phyloP scores from a whole-genome alignment of 2,113 vertebrate genomes.

The Ceuthmochares aereus region DNA sequence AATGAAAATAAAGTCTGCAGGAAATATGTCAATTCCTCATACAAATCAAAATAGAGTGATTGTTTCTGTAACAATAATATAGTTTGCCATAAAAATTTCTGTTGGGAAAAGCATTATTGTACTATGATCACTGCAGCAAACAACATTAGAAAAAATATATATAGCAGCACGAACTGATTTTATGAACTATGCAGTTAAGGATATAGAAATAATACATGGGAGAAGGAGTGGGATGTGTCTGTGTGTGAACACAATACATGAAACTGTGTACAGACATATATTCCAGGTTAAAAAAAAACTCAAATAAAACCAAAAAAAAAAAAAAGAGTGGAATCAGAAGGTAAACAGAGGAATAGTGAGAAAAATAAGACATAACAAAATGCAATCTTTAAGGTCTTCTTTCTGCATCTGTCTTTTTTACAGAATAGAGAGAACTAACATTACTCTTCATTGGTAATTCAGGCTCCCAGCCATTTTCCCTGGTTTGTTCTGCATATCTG shows the following conservation, averaged over 20 bases:
- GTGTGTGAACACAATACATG: background rate
- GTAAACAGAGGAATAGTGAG: background rate
- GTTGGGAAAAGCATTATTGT: background rate
- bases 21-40: conserved; percentile 46
- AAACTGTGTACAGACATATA: background rate
- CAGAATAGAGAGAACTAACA: background rate
- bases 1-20: conserved; percentile 50
- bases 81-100: conserved; percentile 38
- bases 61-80: conserved; percentile 29
- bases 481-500: background rate
- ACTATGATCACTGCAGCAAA: conserved; percentile 18
- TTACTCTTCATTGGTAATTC: background rate
- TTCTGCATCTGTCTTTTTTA: background rate
- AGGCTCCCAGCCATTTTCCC: background rate
- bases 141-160: background rate
- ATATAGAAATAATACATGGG: background rate
- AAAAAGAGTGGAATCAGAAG: background rate
- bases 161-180: conserved; percentile 12
- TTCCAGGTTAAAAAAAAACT: background rate
- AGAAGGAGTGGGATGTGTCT: background rate
- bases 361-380: background rate
- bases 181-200: background rate
- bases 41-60: conserved; percentile 22
- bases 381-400: background rate
- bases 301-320: background rate